Conservation (phyloP, 2,113 vertebrate species). For the Salvelinus namaycush region DNA sequence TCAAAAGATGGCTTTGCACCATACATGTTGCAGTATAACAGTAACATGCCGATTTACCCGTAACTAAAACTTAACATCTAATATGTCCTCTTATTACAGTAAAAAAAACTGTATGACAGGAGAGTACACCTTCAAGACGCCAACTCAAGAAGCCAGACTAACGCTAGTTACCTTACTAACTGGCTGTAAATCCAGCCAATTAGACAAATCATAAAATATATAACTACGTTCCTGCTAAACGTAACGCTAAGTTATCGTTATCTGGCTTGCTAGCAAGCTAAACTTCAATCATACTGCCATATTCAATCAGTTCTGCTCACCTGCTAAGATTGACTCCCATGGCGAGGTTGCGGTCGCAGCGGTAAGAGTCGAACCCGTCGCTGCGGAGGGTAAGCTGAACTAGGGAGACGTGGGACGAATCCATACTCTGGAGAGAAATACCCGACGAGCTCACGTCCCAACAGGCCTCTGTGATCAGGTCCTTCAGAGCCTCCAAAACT, state of each 20-base stretch:
- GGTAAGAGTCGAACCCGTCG: conserved; percentile 97
- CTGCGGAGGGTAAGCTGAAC: conserved; percentile 96
- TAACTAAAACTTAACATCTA: too few relatives aligned
- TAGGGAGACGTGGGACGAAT: conserved; percentile 96
- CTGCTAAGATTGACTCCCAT: conserved; percentile 97
- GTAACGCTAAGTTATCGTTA: neutral
- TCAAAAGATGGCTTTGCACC: conserved; percentile 5
- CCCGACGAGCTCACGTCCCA: conserved; percentile 97
- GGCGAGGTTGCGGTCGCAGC: conserved; percentile 95
- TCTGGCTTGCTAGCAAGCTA: too few relatives aligned
- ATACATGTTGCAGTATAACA: neutral
- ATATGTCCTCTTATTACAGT: too few relatives aligned
- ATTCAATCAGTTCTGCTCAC: conserved; percentile 53
- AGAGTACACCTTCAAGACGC: too few relatives aligned
- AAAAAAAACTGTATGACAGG: too few relatives aligned
- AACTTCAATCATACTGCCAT: too few relatives aligned
- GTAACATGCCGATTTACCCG: neutral
- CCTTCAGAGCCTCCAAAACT: conserved; percentile 94
- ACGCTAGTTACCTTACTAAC: too few relatives aligned
- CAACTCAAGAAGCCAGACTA: too few relatives aligned
- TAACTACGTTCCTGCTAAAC: neutral
- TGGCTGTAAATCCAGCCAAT: too few relatives aligned
- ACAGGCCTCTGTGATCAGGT: conserved; percentile 97
- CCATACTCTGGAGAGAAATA: conserved; percentile 97
- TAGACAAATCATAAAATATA: too few relatives aligned